Evolutionary conservation across 2,888 invertebrate genomes (phyloP).

Genomic region (Cosmorhoe ocellata): DNA sequence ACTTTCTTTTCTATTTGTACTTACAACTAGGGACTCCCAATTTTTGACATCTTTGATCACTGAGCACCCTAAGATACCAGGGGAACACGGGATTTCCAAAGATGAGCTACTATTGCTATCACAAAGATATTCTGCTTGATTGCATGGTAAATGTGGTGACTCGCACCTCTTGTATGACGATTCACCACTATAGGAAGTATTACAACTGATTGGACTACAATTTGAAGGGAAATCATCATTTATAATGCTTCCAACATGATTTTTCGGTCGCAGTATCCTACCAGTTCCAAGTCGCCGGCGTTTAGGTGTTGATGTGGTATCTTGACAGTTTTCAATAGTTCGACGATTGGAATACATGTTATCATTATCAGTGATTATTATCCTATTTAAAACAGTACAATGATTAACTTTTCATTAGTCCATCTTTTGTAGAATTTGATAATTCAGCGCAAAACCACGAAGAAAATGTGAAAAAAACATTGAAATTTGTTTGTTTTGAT

Average conservation of each 20-base stretch:
- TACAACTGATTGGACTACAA: conserved; percentile 46
- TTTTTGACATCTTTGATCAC: conserved; percentile 41
- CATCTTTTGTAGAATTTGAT: too few species aligned
- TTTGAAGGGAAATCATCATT: conserved; percentile 30
- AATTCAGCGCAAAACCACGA: too few species aligned
- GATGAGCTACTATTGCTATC: conserved; percentile 52
- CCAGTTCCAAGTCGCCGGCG: conserved; percentile 60
- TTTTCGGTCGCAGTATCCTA: conserved; percentile 43
- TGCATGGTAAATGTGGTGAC: conserved; percentile 70
- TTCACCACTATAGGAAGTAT: conserved; percentile 27
- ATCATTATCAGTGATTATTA: background rate
- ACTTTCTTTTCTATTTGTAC: conserved; percentile 37
- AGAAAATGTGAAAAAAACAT: too few species aligned
- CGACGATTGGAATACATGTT: conserved; percentile 42
- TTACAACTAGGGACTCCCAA: conserved; percentile 54
- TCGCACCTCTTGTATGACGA: conserved; percentile 47
- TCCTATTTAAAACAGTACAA: background rate
- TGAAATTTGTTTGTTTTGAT: too few species aligned
- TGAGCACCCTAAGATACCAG: conserved; percentile 50
- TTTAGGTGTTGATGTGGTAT: conserved; percentile 64
- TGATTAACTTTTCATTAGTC: background rate
- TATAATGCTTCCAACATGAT: conserved; percentile 30
- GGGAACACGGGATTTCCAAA: conserved; percentile 54
- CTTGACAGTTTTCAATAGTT: conserved; percentile 24
- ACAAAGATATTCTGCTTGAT: conserved; percentile 69